These are phyloP conservation scores for Embidobia sp. DNA, from an alignment of 2,888 invertebrate species.

Conservation along the genomic window DNA sequence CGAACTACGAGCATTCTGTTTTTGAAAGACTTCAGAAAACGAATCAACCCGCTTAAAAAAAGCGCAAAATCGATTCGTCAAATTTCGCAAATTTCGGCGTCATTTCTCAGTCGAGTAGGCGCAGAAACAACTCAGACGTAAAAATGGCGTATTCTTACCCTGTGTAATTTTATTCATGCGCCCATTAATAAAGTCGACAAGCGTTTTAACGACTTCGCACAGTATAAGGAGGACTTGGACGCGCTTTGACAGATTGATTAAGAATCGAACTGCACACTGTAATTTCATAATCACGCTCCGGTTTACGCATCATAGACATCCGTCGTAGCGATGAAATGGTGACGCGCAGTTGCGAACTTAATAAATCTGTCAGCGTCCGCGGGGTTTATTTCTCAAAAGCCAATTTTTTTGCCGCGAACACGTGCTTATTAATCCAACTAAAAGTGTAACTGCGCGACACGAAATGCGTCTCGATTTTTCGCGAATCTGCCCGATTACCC, in stretches of 20 bases:
- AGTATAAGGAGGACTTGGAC: slow-evolving; percentile 29
- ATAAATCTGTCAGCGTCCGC: slow-evolving; percentile 44
- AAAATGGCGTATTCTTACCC: no score
- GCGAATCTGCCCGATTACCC: no score
- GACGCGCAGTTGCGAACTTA: slow-evolving; percentile 31
- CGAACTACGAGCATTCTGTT: no score
- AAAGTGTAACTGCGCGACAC: no score
- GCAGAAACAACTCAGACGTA: no score
- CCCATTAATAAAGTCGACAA: slow-evolving; percentile 20
- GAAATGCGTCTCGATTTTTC: no score
- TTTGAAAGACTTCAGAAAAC: no score
- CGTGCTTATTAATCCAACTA: no score
- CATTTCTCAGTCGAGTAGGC: no score
- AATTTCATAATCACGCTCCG: slow-evolving; percentile 48
- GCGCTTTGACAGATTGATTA: slow-evolving; percentile 51
- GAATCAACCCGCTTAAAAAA: no score
- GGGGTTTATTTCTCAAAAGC: slow-evolving; percentile 29
- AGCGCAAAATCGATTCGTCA: no score
- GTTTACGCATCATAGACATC: slow-evolving; percentile 51
- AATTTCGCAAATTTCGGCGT: no score
- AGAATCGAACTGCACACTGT: slow-evolving; percentile 41
- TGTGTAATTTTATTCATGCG: neutral
- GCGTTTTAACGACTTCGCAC: neutral
- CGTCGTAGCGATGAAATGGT: slow-evolving; percentile 44
- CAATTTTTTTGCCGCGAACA: neutral